Evolutionary conservation across 2,888 invertebrate genomes (phyloP), one percentile per base, ranked within the genome.

Genomic region (Meganola albula): DNA sequence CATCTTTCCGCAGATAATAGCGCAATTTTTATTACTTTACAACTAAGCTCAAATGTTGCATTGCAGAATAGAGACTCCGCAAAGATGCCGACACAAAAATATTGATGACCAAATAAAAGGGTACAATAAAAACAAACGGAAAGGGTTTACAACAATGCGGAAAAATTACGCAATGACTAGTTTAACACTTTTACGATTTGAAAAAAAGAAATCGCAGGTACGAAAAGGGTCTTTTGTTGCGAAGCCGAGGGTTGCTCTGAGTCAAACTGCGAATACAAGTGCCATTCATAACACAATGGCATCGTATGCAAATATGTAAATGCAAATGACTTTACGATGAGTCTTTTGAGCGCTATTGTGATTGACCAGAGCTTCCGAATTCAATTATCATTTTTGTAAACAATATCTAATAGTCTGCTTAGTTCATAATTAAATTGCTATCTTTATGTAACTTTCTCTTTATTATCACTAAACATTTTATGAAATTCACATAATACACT

Each of bases 81-180:
- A 82, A 82, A 83, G 82, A 74, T 40, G 63, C 84, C 85, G 85
- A 67, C 80, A 47, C 34, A 37, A 48, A 45, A 48, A 49, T 37
- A 48, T 44, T 55, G 49, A 58, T 55, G 50, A 51, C 53, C 59
- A 66, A 63, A 74, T 74, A 76, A 79, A 75, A 63, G 76, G 69
- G 65, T 72, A 69, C 52, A 72, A 75, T 79, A 80, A 82, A 83
- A 78, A 80, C 80, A 79, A 79, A 79, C 76, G 79, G 77, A 85
- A 85, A 84, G 85, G 84, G 84, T 85, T 83, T 74, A 53, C 67
- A 58, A 79, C 74, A 83, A 83, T 78, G 79, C 80, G 65, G 80
- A 82, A 83, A 76, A 79, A 78, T 83, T 85, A 82, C 77, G 85
- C 85, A 83, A 84, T 74, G 58, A 54, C 65, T 44, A 65, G 66